Evolutionary conservation across 2,113 vertebrate species (phyloP).

Genomic region (Blennius ocellaris): DNA sequence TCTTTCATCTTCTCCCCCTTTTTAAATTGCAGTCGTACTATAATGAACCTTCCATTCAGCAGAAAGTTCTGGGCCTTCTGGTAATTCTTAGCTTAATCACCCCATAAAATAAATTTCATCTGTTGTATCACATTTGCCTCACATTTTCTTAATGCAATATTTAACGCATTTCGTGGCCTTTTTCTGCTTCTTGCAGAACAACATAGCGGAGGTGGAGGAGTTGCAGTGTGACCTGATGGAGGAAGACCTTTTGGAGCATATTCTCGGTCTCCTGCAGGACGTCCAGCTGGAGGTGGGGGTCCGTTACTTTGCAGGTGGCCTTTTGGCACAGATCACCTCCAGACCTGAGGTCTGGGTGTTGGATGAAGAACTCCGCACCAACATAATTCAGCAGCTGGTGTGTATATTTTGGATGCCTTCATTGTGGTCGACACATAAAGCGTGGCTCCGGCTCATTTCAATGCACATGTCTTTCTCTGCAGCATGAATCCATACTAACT

Average conservation of each 20-base stretch:
- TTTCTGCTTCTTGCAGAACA: constrained; percentile 83
- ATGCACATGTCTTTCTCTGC: constrained; percentile 47
- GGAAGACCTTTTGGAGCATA: constrained; percentile 92
- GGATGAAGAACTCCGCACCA: constrained; percentile 83
- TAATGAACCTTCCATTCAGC: constrained; percentile 89
- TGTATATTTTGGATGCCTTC: constrained; percentile 19
- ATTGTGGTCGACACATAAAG: neutral
- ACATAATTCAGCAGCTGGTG: constrained; percentile 89
- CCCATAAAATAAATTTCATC: too few relatives aligned
- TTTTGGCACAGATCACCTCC: constrained; percentile 92
- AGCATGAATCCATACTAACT: constrained; percentile 92
- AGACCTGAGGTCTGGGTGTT: constrained; percentile 89
- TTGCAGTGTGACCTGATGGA: constrained; percentile 90
- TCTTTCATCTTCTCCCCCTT: neutral
- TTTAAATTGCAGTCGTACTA: constrained; percentile 87
- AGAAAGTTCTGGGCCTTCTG: constrained; percentile 94
- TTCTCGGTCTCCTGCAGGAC: constrained; percentile 88
- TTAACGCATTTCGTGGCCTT: too few relatives aligned
- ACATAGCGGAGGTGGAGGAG: constrained; percentile 94
- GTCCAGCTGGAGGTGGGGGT: constrained; percentile 87
- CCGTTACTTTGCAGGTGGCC: constrained; percentile 94
- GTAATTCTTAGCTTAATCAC: constrained; percentile 33
- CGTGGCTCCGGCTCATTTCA: neutral
- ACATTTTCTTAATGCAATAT: too few relatives aligned
- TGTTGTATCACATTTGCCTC: too few relatives aligned